Base-by-base conservation (phyloP, 2,113 vertebrate species). In the Nothocercus nigrocapillus region DNA sequence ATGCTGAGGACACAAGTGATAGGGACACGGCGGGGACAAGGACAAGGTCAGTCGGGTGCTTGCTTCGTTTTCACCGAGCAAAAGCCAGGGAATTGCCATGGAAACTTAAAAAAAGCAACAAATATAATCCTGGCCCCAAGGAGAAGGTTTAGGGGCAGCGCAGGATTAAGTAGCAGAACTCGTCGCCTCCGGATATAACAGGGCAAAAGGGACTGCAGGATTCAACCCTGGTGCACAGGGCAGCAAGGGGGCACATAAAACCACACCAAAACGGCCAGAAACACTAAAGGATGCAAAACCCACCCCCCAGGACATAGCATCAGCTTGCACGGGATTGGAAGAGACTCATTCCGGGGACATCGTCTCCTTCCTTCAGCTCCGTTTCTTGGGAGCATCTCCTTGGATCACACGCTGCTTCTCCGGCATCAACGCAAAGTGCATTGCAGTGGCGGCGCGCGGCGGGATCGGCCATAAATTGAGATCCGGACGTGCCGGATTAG, bases 11-110 rank as follows among this genome's bases (percentile, higher is more conserved):
- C 22, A 36, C 30, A 42, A 82, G 74, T 1, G 54, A 61, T 68
- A 83, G 38, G 59, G 13, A 66, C 15, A 27, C 16, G 9, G 8
- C 22, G 47, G 1, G 0, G 42, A 76, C 64, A 18, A 54, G 51
- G 1, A 19, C 69, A 75, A 92, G 86, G 81, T 95, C 80, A 86
- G 1, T 15, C 38, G 15, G 45, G 40, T 53, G 36, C 34, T 92
- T 0, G 0, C 53, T 24, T 9, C 22, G 5, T 4, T 49, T 34
- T 32, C 45, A 77, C 61, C 18, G 59, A 24, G 64, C 4, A 59
- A 70, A 86, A 32, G 27, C 30, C 54, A 70, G 67, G 44, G 77
- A 81, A 81, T 56, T 63, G 8, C 15, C 24, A 5, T 7, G 18
- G 77, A 92, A 87, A 86, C 30, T 68, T 68, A 36, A 75, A 58